Evolutionary conservation across 2,888 invertebrate species (phyloP).

Genomic region (Cetonia aurata): DNA sequence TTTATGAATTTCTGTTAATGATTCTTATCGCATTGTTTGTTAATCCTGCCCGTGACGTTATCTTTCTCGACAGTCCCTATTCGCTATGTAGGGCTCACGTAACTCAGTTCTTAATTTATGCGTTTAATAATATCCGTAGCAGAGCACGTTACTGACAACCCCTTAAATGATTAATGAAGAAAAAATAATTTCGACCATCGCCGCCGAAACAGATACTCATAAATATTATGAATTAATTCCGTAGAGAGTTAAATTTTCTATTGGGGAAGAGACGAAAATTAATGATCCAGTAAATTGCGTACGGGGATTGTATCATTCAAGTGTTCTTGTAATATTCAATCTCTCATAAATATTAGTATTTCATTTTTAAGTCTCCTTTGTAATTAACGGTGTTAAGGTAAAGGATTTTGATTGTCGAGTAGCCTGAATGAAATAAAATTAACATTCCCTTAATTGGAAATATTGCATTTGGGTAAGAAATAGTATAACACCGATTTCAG

Average conservation of each 20-base stretch:
- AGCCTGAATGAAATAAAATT: no score
- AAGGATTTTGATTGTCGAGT: no score
- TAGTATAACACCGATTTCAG: no score
- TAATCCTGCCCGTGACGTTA: conserved; percentile 48
- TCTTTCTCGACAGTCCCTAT: conserved; percentile 46
- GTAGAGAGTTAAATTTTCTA: conserved; percentile 32
- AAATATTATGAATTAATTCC: conserved; percentile 45
- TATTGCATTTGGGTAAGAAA: no score
- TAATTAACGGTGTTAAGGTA: conserved; percentile 15
- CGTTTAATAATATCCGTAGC: conserved; percentile 51
- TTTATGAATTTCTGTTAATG: conserved; percentile 47
- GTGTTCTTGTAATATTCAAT: conserved; percentile 16
- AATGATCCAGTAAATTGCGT: conserved; percentile 38
- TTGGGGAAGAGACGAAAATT: conserved; percentile 41
- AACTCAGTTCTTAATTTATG: conserved; percentile 49
- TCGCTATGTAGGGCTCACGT: conserved; percentile 37
- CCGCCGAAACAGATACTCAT: conserved; percentile 43
- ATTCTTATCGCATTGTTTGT: conserved; percentile 48
- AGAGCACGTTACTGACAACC: conserved; percentile 50
- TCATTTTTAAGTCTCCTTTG: conserved; percentile 14
- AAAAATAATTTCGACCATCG: conserved; percentile 46
- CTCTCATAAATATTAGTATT: conserved; percentile 34
- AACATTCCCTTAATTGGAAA: no score
- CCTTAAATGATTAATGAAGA: conserved; percentile 49
- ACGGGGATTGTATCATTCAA: conserved; percentile 15